A percentile compares a stretch with the other conserved stretches of the same genome.
These are phyloP conservation scores for Solea senegalensis DNA, from an alignment of 2,113 vertebrate species.

Conservation along the genomic window DNA sequence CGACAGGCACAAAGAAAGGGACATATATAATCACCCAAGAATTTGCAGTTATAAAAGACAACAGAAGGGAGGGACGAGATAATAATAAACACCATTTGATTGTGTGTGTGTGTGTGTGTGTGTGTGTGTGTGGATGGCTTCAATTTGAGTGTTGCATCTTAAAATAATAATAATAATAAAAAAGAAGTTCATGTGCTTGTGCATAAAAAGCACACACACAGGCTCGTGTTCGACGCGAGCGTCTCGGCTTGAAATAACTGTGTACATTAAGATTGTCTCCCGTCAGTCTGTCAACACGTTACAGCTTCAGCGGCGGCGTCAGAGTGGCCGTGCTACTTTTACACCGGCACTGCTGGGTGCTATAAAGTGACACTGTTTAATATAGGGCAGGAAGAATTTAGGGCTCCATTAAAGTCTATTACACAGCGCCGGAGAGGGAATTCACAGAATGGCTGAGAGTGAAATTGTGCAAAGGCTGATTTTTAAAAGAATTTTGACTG, in stretches of 20 bases:
- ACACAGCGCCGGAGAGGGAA: constrained; percentile 38
- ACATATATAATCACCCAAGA: constrained; percentile 23
- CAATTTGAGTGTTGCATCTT: constrained; percentile 46
- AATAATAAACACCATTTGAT: constrained; percentile 58
- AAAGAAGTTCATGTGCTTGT: neutral
- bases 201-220: constrained; percentile 18
- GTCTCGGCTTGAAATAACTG: constrained; percentile 57
- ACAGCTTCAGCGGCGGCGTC: constrained; percentile 61
- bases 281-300: constrained; percentile 63
- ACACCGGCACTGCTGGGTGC: constrained; percentile 59
- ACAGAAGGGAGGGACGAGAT: constrained; percentile 41
- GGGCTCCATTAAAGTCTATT: constrained; percentile 57
- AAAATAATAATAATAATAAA: neutral
- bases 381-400: constrained; percentile 69
- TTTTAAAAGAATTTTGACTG: neutral
- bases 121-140: constrained; percentile 36
- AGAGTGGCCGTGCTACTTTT: constrained; percentile 71
- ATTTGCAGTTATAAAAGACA: constrained; percentile 69
- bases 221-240: constrained; percentile 29
- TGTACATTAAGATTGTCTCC: constrained; percentile 63
- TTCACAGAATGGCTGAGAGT: constrained; percentile 44
- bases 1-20: constrained; percentile 36
- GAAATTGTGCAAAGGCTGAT: constrained; percentile 26
- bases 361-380: constrained; percentile 77
- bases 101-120: constrained; percentile 15